Evolutionary conservation across 2,888 invertebrate species (phyloP).

Genomic region (Lasioglossum marginatum): DNA sequence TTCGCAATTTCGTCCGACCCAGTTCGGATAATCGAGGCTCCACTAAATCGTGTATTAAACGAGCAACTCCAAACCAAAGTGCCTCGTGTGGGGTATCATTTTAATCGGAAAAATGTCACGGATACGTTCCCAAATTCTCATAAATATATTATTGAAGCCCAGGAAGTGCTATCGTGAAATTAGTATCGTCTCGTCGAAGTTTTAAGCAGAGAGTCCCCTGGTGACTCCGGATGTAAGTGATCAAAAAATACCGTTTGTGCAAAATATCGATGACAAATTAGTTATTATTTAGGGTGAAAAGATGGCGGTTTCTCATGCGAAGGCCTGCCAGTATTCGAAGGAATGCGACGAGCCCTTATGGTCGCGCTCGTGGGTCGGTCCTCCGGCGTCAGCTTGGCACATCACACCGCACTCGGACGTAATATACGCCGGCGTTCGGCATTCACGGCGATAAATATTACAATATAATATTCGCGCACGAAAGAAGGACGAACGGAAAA

Average conservation of each 20-base stretch:
- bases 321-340: constrained; percentile 21
- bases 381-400: constrained; percentile 38
- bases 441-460: constrained; percentile 67
- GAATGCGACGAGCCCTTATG: constrained; percentile 52
- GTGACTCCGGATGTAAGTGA: no score
- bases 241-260: no score
- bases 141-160: background rate
- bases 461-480: constrained; percentile 62
- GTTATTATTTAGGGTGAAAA: background rate
- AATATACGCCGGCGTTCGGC: constrained; percentile 63
- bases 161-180: background rate
- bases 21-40: background rate
- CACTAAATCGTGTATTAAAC: background rate
- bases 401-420: constrained; percentile 44
- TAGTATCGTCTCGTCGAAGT: background rate
- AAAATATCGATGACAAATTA: no score
- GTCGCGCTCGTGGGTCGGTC: constrained; percentile 45
- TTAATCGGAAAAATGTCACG: background rate
- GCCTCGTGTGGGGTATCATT: background rate
- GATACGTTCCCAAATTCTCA: background rate
- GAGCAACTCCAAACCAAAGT: background rate
- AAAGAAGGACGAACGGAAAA: constrained; percentile 32
- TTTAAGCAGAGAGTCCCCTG: no score
- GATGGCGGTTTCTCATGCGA: background rate
- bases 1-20: background rate